Percentiles rank a stretch among this genome's conserved stretches.
Conservation (phyloP, 2,797 vertebrate species). For the Tapirus indicus region DNA sequence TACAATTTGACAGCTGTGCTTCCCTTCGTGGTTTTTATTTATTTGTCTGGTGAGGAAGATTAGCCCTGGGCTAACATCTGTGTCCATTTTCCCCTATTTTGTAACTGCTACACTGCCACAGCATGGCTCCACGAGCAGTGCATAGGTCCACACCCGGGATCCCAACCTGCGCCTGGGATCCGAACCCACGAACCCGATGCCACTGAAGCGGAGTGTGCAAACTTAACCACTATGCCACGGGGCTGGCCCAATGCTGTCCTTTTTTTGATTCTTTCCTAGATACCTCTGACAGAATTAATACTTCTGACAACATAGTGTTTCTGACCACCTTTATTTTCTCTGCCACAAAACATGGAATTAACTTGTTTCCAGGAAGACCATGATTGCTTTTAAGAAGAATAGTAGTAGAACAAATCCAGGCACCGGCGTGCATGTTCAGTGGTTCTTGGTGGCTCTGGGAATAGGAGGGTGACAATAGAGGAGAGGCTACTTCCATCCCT, state of each 20-base stretch:
- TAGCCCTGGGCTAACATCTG: too few species aligned
- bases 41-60: too few species aligned
- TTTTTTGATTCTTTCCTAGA: not conserved
- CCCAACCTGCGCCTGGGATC: too few species aligned
- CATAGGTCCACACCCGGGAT: too few species aligned
- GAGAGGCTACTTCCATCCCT: not conserved
- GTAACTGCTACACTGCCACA: too few species aligned
- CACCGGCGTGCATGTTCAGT: accelerated
- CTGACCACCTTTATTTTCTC: slow-evolving; percentile 5
- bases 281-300: not conserved
- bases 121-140: too few species aligned
- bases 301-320: slow-evolving; percentile 14
- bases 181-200: too few species aligned
- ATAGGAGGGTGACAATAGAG: not conserved
- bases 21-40: not conserved
- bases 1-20: not conserved
- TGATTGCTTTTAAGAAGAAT: not conserved
- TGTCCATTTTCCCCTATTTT: too few species aligned
- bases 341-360: not conserved
- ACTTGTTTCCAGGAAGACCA: not conserved
- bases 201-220: too few species aligned
- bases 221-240: too few species aligned
- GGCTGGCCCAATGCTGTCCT: not conserved
- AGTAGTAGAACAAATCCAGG: not conserved
- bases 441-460: not conserved